These are phyloP conservation scores for Athene noctua DNA, from an alignment of 2,113 vertebrate species.

Conservation along the genomic window DNA sequence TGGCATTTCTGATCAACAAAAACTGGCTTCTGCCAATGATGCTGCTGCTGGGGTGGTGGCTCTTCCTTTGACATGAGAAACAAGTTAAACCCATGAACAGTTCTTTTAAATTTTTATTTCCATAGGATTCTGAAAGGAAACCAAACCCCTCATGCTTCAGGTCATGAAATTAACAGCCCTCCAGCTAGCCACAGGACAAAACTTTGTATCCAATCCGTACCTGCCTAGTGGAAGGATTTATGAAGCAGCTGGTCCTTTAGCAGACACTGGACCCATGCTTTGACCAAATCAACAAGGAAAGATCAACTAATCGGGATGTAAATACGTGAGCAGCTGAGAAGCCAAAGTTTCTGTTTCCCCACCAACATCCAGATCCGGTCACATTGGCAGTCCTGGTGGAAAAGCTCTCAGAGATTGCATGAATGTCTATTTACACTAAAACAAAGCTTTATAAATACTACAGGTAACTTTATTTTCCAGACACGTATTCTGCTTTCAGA, in stretches of 20 bases:
- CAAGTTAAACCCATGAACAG: not conserved
- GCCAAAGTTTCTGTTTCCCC: not conserved
- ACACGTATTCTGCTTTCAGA: not conserved
- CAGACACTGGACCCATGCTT: not conserved
- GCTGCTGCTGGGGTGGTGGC: not conserved
- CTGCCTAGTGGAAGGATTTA: not conserved
- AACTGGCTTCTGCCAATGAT: not conserved
- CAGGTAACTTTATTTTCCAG: constrained; percentile 41
- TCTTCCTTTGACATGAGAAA: not conserved
- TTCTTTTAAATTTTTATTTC: not conserved
- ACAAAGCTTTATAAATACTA: constrained; percentile 17
- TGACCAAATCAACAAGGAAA: not conserved
- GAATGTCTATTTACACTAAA: not conserved
- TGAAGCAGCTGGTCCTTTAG: not conserved
- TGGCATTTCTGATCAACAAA: not conserved
- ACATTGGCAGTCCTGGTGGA: rapidly evolving
- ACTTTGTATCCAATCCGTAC: not conserved
- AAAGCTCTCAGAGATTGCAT: not conserved
- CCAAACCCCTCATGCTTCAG: not conserved
- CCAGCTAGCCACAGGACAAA: not conserved
- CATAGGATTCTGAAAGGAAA: not conserved
- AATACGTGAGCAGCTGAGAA: not conserved
- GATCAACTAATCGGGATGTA: not conserved
- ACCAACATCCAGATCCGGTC: not conserved
- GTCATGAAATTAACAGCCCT: not conserved